Conservation (phyloP, 2,113 vertebrate genomes). For the Gymnorhina tibicen region DNA sequence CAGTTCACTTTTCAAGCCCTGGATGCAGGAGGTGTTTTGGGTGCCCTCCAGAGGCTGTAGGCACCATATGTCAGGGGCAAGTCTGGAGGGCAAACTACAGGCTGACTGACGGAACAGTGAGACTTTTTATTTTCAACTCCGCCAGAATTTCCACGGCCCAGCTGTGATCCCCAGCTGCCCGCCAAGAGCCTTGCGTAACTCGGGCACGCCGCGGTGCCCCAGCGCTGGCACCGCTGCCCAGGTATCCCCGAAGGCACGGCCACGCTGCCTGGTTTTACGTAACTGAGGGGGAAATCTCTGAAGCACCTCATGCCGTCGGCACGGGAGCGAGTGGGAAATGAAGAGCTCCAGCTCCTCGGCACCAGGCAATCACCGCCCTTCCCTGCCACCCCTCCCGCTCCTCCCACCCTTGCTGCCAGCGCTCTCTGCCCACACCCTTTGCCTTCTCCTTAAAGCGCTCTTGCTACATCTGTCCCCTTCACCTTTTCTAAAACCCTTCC, state of each 20-base stretch:
- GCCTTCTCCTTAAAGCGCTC: neutral
- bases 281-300: neutral
- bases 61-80: neutral
- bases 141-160: neutral
- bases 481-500: neutral
- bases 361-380: neutral
- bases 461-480: neutral
- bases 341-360: neutral
- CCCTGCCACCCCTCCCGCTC: neutral
- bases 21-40: neutral
- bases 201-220: neutral
- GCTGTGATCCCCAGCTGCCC: constrained; percentile 16
- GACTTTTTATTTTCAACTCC: constrained; percentile 18
- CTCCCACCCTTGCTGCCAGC: neutral
- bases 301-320: neutral
- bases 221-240: neutral
- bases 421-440: neutral
- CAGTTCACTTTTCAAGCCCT: neutral
- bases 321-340: neutral
- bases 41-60: neutral
- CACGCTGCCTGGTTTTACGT: neutral
- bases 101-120: neutral
- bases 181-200: neutral
- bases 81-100: neutral
- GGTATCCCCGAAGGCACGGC: neutral